These are phyloP conservation scores for Zeugodacus cucurbitae DNA, from an alignment of 1,140 invertebrate genomes.

Conservation along the genomic window DNA sequence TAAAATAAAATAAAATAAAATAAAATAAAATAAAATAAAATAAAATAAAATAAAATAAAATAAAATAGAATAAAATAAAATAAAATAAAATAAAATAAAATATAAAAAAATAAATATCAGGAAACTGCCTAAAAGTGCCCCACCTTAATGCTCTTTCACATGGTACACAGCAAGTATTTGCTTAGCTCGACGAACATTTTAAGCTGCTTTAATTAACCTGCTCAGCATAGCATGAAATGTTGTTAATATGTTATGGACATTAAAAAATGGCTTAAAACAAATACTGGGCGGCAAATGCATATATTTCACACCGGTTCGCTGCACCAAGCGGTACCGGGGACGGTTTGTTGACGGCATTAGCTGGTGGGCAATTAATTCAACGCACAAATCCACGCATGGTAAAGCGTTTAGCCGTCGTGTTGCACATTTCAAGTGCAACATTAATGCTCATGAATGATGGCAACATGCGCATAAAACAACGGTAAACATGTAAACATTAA, in stretches of 20 bases:
- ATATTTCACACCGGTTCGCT: not conserved
- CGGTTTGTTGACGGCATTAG: not conserved
- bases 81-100: too few relatives aligned
- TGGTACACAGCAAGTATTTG: not conserved
- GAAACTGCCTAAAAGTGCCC: too few relatives aligned
- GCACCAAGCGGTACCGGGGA: not conserved
- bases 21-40: too few relatives aligned
- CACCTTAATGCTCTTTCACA: not conserved
- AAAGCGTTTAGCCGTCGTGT: not conserved
- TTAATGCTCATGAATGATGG: not conserved
- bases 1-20: too few relatives aligned
- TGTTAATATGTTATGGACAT: conserved; percentile 1
- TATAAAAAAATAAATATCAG: too few relatives aligned
- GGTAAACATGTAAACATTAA: conserved; percentile 32
- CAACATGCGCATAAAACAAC: conserved; percentile 8
- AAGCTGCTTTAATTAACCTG: conserved; percentile 38
- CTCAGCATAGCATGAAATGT: conserved; percentile 25
- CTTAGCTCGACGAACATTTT: not conserved
- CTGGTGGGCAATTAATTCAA: conserved; percentile 19
- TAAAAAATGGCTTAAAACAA: conserved; percentile 28
- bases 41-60: too few relatives aligned
- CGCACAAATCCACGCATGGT: conserved; percentile 3
- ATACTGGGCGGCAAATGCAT: not conserved
- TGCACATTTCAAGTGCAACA: conserved; percentile 15
- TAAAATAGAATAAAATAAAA: too few relatives aligned